Percentiles rank a stretch among this genome's conserved stretches.
phyloP scores from a whole-genome alignment of 1,140 invertebrate species.

The Bombus soroeensis region DNA sequence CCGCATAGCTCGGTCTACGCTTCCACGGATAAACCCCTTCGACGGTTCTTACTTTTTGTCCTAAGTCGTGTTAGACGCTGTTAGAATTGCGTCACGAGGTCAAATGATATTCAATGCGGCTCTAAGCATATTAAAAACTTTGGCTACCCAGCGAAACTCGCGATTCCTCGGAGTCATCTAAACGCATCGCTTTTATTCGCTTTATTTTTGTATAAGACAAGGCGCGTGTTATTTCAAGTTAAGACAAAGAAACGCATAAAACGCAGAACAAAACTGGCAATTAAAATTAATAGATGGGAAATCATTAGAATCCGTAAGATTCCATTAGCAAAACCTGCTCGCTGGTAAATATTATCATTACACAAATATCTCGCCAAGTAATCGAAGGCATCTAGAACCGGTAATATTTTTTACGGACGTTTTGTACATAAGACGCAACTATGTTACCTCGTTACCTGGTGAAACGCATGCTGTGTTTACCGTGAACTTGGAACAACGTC shows the following conservation, averaged over 20 bases:
- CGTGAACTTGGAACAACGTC: background rate
- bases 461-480: conserved; percentile 23
- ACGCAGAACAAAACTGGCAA: background rate
- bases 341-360: conserved; percentile 24
- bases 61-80: conserved; percentile 18
- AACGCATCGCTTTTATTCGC: too few relatives aligned
- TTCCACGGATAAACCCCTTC: conserved; percentile 56
- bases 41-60: conserved; percentile 61
- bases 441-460: conserved; percentile 45
- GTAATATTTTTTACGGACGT: conserved; percentile 32
- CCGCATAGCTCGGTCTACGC: conserved; percentile 62
- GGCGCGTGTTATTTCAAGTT: background rate
- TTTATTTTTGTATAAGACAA: background rate
- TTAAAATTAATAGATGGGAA: background rate
- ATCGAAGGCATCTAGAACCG: conserved; percentile 43
- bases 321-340: background rate
- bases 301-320: background rate
- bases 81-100: conserved; percentile 40
- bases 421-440: conserved; percentile 15
- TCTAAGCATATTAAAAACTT: background rate
- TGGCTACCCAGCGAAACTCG: too few relatives aligned
- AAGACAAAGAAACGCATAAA: background rate
- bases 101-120: background rate
- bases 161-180: too few relatives aligned
- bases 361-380: background rate